Conservation (phyloP, 2,888 invertebrate species). For the Caenorhabditis virilis region DNA sequence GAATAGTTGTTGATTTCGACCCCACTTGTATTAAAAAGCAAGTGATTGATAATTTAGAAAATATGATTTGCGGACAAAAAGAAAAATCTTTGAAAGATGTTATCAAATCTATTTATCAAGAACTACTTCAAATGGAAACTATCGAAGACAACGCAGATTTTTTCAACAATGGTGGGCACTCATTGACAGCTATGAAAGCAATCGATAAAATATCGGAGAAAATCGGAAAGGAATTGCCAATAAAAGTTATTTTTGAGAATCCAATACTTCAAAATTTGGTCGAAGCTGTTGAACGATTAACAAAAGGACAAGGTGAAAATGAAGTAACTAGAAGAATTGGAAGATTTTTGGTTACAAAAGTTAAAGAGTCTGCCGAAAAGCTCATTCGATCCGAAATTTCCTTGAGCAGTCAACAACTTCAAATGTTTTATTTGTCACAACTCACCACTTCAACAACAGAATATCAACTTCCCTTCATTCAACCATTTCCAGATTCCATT, state of each 20-base stretch:
- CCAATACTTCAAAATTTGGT: conserved; percentile 32
- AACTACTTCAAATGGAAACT: neutral
- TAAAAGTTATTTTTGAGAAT: conserved; percentile 39
- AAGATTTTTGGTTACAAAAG: neutral
- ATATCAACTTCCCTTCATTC: conserved; percentile 39
- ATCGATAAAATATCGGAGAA: conserved; percentile 27
- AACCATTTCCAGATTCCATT: conserved; percentile 18
- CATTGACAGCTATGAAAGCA: conserved; percentile 48
- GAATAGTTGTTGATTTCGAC: conserved; percentile 41
- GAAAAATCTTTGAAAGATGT: neutral
- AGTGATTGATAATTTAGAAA: neutral
- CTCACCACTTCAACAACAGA: conserved; percentile 11
- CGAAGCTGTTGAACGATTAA: conserved; percentile 4
- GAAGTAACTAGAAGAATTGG: neutral
- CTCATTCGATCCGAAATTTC: neutral
- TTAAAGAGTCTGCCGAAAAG: neutral
- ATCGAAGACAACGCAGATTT: conserved; percentile 36
- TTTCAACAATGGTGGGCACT: conserved; percentile 57
- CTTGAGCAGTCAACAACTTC: conserved; percentile 25
- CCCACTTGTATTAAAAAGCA: no score
- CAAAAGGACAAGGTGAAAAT: neutral
- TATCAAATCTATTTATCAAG: neutral
- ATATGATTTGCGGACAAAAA: neutral
- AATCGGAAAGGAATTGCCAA: conserved; percentile 23
- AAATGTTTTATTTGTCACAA: conserved; percentile 40